phyloP scores from a whole-genome alignment of 2,113 vertebrate genomes.

The Trochalopteron elliotii region DNA sequence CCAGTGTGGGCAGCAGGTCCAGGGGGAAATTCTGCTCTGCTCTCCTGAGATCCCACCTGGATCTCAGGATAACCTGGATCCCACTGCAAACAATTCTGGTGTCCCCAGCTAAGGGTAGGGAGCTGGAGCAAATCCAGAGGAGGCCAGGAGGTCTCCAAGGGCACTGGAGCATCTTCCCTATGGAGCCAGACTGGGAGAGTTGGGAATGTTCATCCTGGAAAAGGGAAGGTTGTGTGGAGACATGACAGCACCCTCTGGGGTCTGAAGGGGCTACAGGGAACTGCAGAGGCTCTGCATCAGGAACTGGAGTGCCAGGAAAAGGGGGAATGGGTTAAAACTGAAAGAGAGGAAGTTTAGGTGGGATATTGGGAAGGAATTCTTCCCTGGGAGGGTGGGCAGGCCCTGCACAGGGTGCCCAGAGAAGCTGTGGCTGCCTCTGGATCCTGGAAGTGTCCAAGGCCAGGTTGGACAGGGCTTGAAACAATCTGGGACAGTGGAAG shows the following conservation, averaged over 20 bases:
- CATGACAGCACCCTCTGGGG: background rate
- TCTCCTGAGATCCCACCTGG: background rate
- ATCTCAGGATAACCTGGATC: background rate
- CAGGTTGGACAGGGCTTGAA: rapidly evolving
- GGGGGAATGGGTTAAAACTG: background rate
- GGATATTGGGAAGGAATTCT: background rate
- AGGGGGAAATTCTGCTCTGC: background rate
- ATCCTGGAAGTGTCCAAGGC: background rate
- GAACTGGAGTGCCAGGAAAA: background rate
- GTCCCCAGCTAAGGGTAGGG: too few species aligned
- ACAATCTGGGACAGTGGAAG: rapidly evolving
- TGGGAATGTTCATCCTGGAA: background rate
- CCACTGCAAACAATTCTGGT: background rate
- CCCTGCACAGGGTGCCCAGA: background rate
- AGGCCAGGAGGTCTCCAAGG: background rate
- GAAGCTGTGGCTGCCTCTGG: background rate
- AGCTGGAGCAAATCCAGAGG: background rate
- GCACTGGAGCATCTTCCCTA: background rate
- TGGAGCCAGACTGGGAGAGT: background rate
- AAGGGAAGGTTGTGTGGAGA: background rate
- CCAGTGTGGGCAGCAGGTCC: background rate
- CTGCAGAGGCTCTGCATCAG: background rate
- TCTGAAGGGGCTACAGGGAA: background rate
- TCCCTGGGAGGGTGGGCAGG: rapidly evolving
- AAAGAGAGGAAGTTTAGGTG: background rate